phyloP scores from a whole-genome alignment of 2,113 vertebrate species.

The Orientallactaga bullata region DNA sequence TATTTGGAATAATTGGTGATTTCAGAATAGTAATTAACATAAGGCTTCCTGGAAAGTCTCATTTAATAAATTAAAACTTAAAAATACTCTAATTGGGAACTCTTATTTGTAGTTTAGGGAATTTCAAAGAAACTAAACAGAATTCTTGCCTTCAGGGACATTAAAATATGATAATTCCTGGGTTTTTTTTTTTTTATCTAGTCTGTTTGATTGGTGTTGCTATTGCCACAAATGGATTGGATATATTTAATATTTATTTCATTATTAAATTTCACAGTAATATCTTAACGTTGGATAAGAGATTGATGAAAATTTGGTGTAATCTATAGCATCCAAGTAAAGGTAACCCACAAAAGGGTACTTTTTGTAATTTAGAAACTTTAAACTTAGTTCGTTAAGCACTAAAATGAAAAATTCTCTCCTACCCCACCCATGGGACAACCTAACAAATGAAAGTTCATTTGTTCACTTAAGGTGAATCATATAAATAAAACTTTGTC shows the following conservation, averaged over 20 bases:
- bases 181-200: not conserved
- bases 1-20: not conserved
- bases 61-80: conserved; percentile 35
- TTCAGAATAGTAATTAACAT: not conserved
- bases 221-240: not conserved
- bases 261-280: conserved; percentile 20
- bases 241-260: conserved; percentile 18
- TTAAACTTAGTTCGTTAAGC: conserved; percentile 26
- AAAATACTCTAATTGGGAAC: not conserved
- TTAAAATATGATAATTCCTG: not conserved
- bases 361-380: conserved; percentile 39
- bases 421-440: not conserved
- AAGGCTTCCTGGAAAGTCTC: not conserved
- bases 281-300: conserved; percentile 37
- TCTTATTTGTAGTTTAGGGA: not conserved
- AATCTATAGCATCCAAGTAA: conserved; percentile 40
- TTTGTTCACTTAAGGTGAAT: conserved; percentile 9
- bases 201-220: conserved; percentile 14
- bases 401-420: conserved; percentile 55
- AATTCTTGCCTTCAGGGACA: conserved; percentile 17
- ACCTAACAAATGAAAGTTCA: not conserved
- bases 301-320: conserved; percentile 28
- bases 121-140: conserved; percentile 46
- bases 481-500: conserved; percentile 8
- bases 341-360: conserved; percentile 3